Conservation (phyloP, 2,888 invertebrate genomes). For the Stegana nigrithorax region DNA sequence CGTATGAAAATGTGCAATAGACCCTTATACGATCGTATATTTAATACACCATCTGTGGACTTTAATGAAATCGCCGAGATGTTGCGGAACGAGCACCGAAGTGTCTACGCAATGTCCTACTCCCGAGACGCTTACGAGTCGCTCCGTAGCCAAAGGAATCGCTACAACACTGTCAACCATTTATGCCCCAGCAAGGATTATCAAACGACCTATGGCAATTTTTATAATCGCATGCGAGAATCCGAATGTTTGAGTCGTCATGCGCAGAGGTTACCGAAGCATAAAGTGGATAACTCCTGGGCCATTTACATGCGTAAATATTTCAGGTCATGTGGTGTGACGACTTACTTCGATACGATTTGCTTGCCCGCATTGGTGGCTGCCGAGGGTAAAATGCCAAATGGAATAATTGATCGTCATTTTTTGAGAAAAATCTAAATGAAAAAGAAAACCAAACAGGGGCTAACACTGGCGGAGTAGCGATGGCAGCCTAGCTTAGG, state of each 20-base stretch:
- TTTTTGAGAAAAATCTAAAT: not conserved
- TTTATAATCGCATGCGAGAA: constrained; percentile 51
- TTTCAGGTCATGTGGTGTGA: constrained; percentile 27
- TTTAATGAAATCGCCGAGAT: constrained; percentile 26
- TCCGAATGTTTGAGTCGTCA: constrained; percentile 31
- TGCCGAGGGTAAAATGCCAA: constrained; percentile 41
- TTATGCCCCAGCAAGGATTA: too few relatives aligned
- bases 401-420: constrained; percentile 54
- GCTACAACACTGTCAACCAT: too few relatives aligned
- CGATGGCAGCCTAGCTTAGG: too few relatives aligned
- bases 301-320: not conserved
- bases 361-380: constrained; percentile 47
- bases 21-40: constrained; percentile 30
- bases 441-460: too few relatives aligned
- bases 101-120: constrained; percentile 39
- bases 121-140: constrained; percentile 45
- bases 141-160: constrained; percentile 30
- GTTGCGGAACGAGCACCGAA: constrained; percentile 35
- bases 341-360: constrained; percentile 50
- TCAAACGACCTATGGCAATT: constrained; percentile 56
- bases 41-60: constrained; percentile 33
- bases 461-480: too few relatives aligned
- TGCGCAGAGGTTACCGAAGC: constrained; percentile 23
- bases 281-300: not conserved
- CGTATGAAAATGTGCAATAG: constrained; percentile 48